Percentiles rank a stretch among this genome's conserved stretches.
These are phyloP conservation scores for Galeruca laticollis DNA, from an alignment of 2,888 invertebrate genomes.

Conservation along the genomic window DNA sequence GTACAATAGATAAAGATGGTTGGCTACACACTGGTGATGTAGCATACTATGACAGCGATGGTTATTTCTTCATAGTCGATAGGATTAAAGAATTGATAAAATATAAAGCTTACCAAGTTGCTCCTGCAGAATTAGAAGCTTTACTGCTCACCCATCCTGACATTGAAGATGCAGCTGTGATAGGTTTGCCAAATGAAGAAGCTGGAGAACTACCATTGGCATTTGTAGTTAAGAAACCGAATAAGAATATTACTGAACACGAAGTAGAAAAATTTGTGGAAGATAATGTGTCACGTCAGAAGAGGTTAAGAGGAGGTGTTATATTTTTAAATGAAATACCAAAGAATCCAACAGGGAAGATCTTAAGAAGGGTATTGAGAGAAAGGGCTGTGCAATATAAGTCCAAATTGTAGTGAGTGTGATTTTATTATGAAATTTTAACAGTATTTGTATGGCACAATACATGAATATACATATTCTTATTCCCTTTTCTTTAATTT, in stretches of 20 bases:
- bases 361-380: constrained; percentile 72
- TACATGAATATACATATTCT: no score
- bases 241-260: constrained; percentile 67
- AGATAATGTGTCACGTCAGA: constrained; percentile 69
- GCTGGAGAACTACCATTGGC: constrained; percentile 85
- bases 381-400: constrained; percentile 63
- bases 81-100: constrained; percentile 93
- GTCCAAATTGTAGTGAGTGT: constrained; percentile 57
- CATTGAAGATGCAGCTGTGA: constrained; percentile 85
- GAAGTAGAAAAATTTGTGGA: constrained; percentile 67
- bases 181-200: constrained; percentile 80
- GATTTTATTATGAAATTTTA: not conserved
- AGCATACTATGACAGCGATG: constrained; percentile 84
- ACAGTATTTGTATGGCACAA: no score
- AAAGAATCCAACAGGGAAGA: constrained; percentile 78
- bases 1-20: constrained; percentile 80
- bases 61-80: constrained; percentile 87
- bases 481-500: no score
- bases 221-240: constrained; percentile 77
- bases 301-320: constrained; percentile 77
- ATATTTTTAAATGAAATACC: constrained; percentile 76
- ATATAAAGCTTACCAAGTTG: constrained; percentile 88
- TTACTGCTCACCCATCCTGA: constrained; percentile 78
- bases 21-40: constrained; percentile 88
- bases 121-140: constrained; percentile 90